A percentile compares a stretch with the other conserved stretches of the same genome.
Evolutionary conservation across 2,797 vertebrate genomes (phyloP).

Genomic region (Sylvilagus floridanus): DNA sequence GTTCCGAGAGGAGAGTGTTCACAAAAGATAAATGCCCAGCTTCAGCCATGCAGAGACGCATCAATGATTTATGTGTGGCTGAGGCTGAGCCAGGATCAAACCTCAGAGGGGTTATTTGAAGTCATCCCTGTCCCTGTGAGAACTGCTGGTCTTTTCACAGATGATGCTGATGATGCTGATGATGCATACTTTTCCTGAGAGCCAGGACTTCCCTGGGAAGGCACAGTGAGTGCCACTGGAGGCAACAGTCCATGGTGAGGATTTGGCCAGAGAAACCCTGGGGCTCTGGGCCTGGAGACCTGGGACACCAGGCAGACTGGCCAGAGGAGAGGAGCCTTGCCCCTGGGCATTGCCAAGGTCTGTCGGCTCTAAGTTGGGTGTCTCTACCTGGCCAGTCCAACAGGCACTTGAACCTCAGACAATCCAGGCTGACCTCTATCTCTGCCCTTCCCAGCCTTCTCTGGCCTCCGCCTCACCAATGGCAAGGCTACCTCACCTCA

Average conservation of each 20-base stretch:
- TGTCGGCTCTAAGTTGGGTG: not conserved
- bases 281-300: not conserved
- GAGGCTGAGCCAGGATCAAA: not conserved
- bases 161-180: no score
- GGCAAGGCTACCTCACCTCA: rapidly evolving
- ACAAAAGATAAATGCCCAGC: not conserved
- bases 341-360: rapidly evolving
- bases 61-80: not conserved
- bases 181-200: not conserved
- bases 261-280: not conserved
- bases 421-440: not conserved
- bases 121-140: not conserved
- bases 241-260: not conserved
- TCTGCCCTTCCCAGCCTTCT: not conserved
- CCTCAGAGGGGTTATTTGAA: not conserved
- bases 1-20: not conserved
- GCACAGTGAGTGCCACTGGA: not conserved
- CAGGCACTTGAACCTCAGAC: not conserved
- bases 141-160: not conserved
- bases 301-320: no score
- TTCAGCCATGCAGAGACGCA: no score
- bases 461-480: rapidly evolving
- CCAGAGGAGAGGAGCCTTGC: not conserved
- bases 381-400: not conserved
- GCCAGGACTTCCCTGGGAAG: not conserved